These are phyloP conservation scores for Macaria liturata DNA, from an alignment of 2,888 invertebrate genomes.

Conservation along the genomic window DNA sequence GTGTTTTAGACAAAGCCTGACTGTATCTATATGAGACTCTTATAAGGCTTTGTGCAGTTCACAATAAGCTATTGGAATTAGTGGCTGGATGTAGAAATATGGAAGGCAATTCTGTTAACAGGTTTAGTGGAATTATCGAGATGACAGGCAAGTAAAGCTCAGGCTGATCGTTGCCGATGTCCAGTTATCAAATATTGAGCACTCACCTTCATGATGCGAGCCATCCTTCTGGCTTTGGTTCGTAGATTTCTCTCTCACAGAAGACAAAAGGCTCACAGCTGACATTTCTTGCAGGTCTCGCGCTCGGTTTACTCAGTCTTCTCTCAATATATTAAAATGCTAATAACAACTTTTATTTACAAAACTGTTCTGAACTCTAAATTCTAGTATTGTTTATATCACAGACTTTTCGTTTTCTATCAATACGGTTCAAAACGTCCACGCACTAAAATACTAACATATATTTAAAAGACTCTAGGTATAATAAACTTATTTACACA, in stretches of 20 bases:
- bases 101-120: not conserved
- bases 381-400: slow-evolving; percentile 84
- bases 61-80: not conserved
- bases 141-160: too few relatives aligned
- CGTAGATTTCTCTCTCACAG: slow-evolving; percentile 77
- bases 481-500: slow-evolving; percentile 82
- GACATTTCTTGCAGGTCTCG: slow-evolving; percentile 76
- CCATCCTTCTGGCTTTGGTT: slow-evolving; percentile 72
- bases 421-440: slow-evolving; percentile 84
- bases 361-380: slow-evolving; percentile 80
- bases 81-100: slow-evolving; percentile 12
- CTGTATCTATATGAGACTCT: slow-evolving; percentile 6
- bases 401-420: slow-evolving; percentile 85
- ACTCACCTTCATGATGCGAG: slow-evolving; percentile 70
- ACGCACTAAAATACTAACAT: slow-evolving; percentile 81
- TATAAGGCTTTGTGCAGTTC: slow-evolving; percentile 1
- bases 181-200: not conserved
- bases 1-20: slow-evolving; percentile 6
- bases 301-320: slow-evolving; percentile 78
- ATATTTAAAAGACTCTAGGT: slow-evolving; percentile 80
- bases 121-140: too few relatives aligned
- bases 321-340: slow-evolving; percentile 77
- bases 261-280: slow-evolving; percentile 80
- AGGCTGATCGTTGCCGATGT: too few relatives aligned
- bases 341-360: slow-evolving; percentile 78